These are phyloP conservation scores for Conops quadrifasciatus DNA, from an alignment of 2,888 invertebrate species.

Conservation along the genomic window DNA sequence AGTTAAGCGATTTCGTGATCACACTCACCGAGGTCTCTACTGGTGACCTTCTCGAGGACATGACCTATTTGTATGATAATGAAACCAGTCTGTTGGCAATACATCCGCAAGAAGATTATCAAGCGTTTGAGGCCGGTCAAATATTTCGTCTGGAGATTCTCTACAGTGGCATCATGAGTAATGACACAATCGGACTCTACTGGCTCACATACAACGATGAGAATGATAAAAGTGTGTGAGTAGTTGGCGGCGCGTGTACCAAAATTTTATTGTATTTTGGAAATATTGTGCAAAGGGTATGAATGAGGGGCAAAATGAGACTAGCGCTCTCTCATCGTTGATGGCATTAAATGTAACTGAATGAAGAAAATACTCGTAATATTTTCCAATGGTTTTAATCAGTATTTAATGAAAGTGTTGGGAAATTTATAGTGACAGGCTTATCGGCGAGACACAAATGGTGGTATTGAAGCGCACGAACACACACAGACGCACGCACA, in stretches of 20 bases:
- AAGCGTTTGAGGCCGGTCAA: slow-evolving; percentile 54
- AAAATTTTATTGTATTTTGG: too few species aligned
- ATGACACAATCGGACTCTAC: slow-evolving; percentile 73
- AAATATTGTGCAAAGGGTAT: too few species aligned
- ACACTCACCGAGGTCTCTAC: slow-evolving; percentile 50
- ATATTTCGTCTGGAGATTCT: slow-evolving; percentile 65
- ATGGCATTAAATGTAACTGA: too few species aligned
- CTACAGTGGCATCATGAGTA: slow-evolving; percentile 69
- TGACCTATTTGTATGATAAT: slow-evolving; percentile 52
- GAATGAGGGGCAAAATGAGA: too few species aligned
- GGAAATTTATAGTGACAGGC: too few species aligned
- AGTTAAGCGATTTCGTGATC: slow-evolving; percentile 51
- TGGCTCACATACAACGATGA: slow-evolving; percentile 67
- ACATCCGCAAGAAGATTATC: slow-evolving; percentile 52
- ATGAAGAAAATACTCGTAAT: too few species aligned
- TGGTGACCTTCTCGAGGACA: slow-evolving; percentile 48
- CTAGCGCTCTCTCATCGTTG: too few species aligned
- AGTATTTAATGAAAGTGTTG: too few species aligned
- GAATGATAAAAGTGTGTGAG: slow-evolving; percentile 61
- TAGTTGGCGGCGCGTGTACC: slow-evolving; percentile 32
- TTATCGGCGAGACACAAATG: too few species aligned
- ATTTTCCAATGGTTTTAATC: too few species aligned
- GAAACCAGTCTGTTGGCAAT: slow-evolving; percentile 52
- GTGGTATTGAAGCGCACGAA: too few species aligned
- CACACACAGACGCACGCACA: too few species aligned